These are phyloP conservation scores for Isichthys henryi DNA, from an alignment of 2,113 vertebrate genomes.

Conservation along the genomic window DNA sequence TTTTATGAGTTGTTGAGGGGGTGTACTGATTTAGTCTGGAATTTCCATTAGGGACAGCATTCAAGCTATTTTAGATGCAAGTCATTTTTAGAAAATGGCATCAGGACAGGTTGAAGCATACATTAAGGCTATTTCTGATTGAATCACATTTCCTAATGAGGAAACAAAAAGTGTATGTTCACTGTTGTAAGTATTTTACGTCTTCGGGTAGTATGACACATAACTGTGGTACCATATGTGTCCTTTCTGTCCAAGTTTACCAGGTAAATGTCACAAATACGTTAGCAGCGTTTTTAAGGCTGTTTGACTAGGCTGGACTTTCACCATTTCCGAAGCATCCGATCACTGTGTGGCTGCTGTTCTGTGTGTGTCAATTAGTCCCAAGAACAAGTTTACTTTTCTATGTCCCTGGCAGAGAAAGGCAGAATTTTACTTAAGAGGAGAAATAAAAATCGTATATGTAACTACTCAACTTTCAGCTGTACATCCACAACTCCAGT, in stretches of 20 bases:
- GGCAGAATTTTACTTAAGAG: background rate
- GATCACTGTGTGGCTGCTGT: background rate
- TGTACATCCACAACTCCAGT: no score
- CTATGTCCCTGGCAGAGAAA: background rate
- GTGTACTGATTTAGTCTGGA: background rate
- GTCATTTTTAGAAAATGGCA: background rate
- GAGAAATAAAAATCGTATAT: no score
- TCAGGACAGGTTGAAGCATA: background rate
- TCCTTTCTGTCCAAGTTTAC: background rate
- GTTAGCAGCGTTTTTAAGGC: background rate
- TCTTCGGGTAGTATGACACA: background rate
- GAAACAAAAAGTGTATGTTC: background rate
- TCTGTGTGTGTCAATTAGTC: background rate
- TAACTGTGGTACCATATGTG: background rate
- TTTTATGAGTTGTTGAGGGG: background rate
- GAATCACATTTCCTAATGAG: background rate
- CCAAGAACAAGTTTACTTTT: background rate
- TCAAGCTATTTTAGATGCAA: background rate
- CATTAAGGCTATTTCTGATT: background rate
- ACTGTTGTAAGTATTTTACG: background rate
- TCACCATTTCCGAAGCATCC: background rate
- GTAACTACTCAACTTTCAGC: no score
- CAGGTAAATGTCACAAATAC: background rate
- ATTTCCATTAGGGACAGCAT: background rate
- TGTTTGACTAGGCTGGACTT: background rate